phyloP scores from a whole-genome alignment of 35 echinoderm and acorn worm genomes.

The Stichopus chloronotus region DNA sequence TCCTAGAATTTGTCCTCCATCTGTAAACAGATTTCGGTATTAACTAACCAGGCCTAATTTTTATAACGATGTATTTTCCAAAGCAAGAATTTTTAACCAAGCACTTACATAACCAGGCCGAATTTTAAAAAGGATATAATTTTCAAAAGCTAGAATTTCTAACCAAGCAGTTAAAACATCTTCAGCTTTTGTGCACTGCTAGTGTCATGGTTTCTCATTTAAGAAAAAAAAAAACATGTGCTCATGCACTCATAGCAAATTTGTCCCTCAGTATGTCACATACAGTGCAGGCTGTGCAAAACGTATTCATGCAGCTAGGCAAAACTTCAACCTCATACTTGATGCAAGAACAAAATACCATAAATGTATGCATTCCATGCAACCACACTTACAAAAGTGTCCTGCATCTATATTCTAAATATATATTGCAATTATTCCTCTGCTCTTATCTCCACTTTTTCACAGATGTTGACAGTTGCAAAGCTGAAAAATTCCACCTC shows the following conservation, averaged over 20 bases:
- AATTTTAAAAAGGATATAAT: not conserved
- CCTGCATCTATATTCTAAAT: not conserved
- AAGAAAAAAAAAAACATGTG: not conserved
- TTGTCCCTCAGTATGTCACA: too few species aligned
- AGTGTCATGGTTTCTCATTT: not conserved
- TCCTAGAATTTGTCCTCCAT: too few species aligned
- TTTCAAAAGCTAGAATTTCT: not conserved
- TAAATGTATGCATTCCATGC: too few species aligned
- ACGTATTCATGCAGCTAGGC: too few species aligned
- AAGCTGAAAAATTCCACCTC: not conserved
- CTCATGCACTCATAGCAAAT: not conserved
- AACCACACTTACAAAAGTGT: not conserved
- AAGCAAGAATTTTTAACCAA: not conserved
- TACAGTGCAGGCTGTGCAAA: too few species aligned
- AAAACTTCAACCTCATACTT: too few species aligned
- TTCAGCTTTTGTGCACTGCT: too few species aligned
- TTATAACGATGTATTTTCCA: not conserved
- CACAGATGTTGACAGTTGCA: not conserved
- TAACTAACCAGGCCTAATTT: not conserved
- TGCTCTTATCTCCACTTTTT: not conserved
- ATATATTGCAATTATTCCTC: not conserved
- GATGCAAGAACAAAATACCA: too few species aligned
- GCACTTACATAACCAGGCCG: not conserved
- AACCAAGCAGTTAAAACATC: not conserved
- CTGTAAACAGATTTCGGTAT: too few species aligned